A percentile compares a stretch with the other conserved stretches of the same genome.
Conservation (phyloP, 2,888 invertebrate genomes). For the Laothoe populi region DNA sequence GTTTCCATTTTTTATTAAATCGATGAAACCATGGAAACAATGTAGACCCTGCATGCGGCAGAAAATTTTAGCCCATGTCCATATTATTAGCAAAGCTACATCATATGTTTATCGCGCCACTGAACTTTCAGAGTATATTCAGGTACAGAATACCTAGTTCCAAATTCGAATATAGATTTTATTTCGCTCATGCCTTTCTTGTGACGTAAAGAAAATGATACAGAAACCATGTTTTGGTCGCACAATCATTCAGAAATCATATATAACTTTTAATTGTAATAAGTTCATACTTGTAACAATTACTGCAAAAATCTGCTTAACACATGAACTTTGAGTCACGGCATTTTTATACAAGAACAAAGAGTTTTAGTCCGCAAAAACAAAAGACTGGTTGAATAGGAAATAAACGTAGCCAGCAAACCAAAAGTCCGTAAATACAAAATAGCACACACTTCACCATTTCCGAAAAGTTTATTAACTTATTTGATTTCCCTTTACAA, state of each 20-base stretch:
- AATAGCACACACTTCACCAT: neutral
- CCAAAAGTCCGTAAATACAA: neutral
- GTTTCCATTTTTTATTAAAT: neutral
- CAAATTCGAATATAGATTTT: too few relatives aligned
- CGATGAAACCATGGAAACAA: neutral
- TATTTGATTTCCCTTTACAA: constrained; percentile 9
- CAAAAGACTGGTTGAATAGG: neutral
- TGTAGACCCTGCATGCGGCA: neutral
- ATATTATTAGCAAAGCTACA: neutral
- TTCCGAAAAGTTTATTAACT: constrained; percentile 5
- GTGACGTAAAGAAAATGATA: too few relatives aligned
- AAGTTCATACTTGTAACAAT: too few relatives aligned
- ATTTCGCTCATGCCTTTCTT: too few relatives aligned
- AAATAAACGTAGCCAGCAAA: neutral
- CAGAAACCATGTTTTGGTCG: too few relatives aligned
- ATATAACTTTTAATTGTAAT: too few relatives aligned
- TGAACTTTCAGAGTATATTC: too few relatives aligned
- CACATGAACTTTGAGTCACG: neutral
- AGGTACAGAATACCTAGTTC: too few relatives aligned
- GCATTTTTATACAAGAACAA: neutral
- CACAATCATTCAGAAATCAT: too few relatives aligned
- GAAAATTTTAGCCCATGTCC: neutral
- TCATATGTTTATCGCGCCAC: neutral
- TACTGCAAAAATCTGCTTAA: neutral
- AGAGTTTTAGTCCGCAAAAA: neutral